Evolutionary conservation across 2,888 invertebrate genomes (phyloP), one percentile per base, ranked within the genome.

Genomic region (Drosophila meridiana): DNA sequence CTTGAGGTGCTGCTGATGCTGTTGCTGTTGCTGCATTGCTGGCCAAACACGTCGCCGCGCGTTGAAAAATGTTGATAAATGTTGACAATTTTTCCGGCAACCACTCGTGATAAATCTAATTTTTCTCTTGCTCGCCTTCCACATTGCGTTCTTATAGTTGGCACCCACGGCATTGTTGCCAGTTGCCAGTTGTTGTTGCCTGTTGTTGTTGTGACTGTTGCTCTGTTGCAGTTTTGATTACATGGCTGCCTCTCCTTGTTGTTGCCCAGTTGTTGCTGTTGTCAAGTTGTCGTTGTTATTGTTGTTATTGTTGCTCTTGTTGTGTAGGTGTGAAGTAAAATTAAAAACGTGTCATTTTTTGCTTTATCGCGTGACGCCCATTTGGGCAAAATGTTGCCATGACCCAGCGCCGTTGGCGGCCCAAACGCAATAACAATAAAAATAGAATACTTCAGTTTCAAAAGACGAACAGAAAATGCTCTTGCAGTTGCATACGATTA

Each of bases 51-150:
- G 90, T 88, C 73, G 88, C 80, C 57, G 73, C 80, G 83, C 77
- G 82, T 71, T 89, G 88, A 90, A 89, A 90, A 90, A 89, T 90
- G 82, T 91, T 92, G 92, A 92, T 90, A 92, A 92, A 92, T 91
- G 89, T 90, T 87, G 88, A 91, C 90, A 90, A 92, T 92, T 92
- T 91, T 87, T 81, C 89, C 89, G 91, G 87, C 92, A 91, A 90
- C 87, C 89, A 89, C 83, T 88, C 88, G 81, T 88, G 89, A 92
- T 91, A 91, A 91, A 91, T 92, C 91, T 89, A 90, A 90, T 90
- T 89, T 87, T 83, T 90, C 87, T 88, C 73, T 79, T 70, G 68
- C 81, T 76, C 74, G 71, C 78, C 69, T 78, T 59, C 58, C 70
- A 52, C 52, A 64, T 68, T 77, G 78, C 77, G 70, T 76, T 75